phyloP scores from a whole-genome alignment of 2,888 invertebrate genomes.

The Dynastes grantii region DNA sequence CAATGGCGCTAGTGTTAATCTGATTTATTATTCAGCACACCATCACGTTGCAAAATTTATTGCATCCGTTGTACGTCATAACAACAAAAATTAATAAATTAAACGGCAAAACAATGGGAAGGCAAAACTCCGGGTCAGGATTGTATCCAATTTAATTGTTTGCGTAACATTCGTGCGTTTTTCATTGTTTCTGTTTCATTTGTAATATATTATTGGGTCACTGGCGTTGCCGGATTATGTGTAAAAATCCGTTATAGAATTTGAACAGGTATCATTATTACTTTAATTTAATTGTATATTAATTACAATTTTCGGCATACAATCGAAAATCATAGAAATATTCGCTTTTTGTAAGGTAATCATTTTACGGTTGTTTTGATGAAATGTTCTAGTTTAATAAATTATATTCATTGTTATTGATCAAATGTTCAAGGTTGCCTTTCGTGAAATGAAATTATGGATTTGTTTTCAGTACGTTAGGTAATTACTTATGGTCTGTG shows the following conservation, averaged over 20 bases:
- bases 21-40: conserved; percentile 41
- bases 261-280: conserved; percentile 5
- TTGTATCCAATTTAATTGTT: conserved; percentile 32
- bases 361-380: neutral
- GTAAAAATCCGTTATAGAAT: neutral
- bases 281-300: neutral
- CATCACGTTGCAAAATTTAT: conserved; percentile 38
- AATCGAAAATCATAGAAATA: neutral
- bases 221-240: neutral
- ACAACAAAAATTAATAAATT: conserved; percentile 42
- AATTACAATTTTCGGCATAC: neutral
- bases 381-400: neutral
- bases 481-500: too few relatives aligned
- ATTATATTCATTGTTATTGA: neutral
- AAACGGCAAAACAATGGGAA: conserved; percentile 30
- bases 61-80: conserved; percentile 29
- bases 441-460: too few relatives aligned
- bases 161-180: conserved; percentile 12
- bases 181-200: conserved; percentile 26
- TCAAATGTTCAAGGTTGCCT: neutral
- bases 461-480: too few relatives aligned
- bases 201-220: conserved; percentile 1
- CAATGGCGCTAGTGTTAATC: conserved; percentile 13
- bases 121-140: neutral
- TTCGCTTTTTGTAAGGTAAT: neutral